phyloP scores from a whole-genome alignment of 2,888 invertebrate species.

The Cotesia congregata region DNA sequence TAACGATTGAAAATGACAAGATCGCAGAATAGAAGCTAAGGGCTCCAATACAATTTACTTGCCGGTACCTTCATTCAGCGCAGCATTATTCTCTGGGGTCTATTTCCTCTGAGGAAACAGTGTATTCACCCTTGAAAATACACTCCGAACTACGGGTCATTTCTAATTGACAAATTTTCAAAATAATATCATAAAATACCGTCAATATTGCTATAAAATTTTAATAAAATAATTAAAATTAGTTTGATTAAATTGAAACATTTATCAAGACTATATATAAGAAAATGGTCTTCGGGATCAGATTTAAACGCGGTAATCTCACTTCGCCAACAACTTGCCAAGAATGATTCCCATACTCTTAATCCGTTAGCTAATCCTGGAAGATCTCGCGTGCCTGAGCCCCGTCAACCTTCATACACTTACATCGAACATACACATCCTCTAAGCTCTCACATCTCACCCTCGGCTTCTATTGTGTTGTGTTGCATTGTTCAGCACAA shows the following conservation, averaged over 20 bases:
- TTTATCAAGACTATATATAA: neutral
- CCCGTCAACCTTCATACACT: slow-evolving; percentile 16
- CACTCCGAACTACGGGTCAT: slow-evolving; percentile 17
- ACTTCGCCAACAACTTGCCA: slow-evolving; percentile 17
- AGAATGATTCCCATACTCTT: slow-evolving; percentile 24
- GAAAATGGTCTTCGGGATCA: slow-evolving; percentile 7
- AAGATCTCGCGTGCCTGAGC: slow-evolving; percentile 30
- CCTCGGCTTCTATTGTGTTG: neutral
- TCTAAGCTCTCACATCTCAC: neutral
- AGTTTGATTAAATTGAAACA: slow-evolving; percentile 16
- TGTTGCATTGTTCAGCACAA: neutral
- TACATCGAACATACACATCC: neutral
- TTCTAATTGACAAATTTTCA: slow-evolving; percentile 20
- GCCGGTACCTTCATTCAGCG: neutral
- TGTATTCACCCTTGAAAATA: slow-evolving; percentile 31
- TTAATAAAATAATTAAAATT: slow-evolving; percentile 2
- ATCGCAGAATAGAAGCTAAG: too few relatives aligned
- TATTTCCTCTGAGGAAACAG: slow-evolving; percentile 12
- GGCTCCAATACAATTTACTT: neutral
- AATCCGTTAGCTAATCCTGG: slow-evolving; percentile 22
- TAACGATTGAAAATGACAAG: too few relatives aligned
- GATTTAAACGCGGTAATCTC: slow-evolving; percentile 29
- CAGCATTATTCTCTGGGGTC: slow-evolving; percentile 7
- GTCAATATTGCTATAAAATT: neutral
- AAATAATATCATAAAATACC: neutral